Evolutionary conservation across 2,113 vertebrate genomes (phyloP).

Genomic region (Oophaga pumilio): DNA sequence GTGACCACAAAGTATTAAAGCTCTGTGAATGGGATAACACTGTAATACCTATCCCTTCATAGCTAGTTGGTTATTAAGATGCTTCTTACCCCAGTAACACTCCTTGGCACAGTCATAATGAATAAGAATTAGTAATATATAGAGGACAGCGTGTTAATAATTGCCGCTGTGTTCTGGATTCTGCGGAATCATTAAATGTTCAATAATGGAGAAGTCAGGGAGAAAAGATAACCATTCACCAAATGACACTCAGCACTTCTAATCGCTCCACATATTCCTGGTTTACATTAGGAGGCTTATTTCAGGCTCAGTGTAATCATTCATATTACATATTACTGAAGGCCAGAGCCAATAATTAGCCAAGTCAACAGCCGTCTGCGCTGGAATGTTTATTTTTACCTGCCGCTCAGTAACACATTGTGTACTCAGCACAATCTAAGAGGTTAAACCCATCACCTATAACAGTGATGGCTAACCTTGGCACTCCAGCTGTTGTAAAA

Average conservation of each 20-base stretch:
- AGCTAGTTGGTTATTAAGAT: background rate
- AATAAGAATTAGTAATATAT: background rate
- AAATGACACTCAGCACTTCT: slow-evolving; percentile 6
- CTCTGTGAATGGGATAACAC: too few relatives aligned
- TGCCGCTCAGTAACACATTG: background rate
- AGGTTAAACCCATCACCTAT: slow-evolving; percentile 3
- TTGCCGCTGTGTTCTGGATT: background rate
- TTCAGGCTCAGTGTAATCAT: background rate
- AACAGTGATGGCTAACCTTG: too few relatives aligned
- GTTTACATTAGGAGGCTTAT: background rate
- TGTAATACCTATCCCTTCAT: background rate
- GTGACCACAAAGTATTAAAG: too few relatives aligned
- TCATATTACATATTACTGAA: slow-evolving; percentile 28
- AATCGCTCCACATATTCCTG: background rate
- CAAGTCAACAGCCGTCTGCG: background rate
- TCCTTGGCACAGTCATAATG: background rate
- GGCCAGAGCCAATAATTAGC: slow-evolving; percentile 17
- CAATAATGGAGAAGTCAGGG: background rate
- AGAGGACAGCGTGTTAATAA: slow-evolving; percentile 8
- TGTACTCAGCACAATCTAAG: slow-evolving; percentile 14
- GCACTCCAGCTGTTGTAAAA: too few relatives aligned
- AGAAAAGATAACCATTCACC: slow-evolving; percentile 18
- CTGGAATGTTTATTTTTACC: slow-evolving; percentile 48
- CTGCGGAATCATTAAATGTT: background rate
- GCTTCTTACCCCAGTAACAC: background rate